Conservation (phyloP, 2,797 vertebrate species). For the Lacerta agilis region DNA sequence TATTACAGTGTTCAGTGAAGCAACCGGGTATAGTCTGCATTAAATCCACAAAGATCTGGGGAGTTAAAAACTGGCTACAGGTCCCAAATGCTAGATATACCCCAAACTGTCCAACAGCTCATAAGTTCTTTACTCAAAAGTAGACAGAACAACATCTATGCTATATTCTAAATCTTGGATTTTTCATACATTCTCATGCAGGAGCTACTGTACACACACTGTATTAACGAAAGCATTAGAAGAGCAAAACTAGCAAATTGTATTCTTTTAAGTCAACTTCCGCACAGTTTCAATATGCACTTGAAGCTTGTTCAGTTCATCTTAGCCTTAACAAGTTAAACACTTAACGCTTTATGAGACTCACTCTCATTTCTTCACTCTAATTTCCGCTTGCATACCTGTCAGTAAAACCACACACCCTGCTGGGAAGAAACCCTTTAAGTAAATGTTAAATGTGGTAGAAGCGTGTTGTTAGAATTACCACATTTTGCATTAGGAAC, state of each 20-base stretch:
- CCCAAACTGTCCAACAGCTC: background rate
- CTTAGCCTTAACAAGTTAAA: conserved; percentile 20
- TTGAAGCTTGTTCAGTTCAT: conserved; percentile 39
- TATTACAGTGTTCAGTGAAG: background rate
- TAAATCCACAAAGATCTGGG: too few relatives aligned
- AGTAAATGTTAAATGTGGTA: conserved; percentile 27
- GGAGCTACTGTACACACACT: background rate
- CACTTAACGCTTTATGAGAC: conserved; percentile 28
- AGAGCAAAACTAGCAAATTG: background rate
- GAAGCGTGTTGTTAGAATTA: conserved; percentile 35
- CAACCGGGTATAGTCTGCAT: background rate
- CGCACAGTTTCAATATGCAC: conserved; percentile 30
- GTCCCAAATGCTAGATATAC: too few relatives aligned
- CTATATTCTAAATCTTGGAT: background rate
- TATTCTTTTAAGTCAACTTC: background rate
- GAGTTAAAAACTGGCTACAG: too few relatives aligned
- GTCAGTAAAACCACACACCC: conserved; percentile 55
- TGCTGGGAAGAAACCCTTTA: conserved; percentile 51
- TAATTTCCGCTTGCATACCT: conserved; percentile 63
- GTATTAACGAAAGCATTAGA: background rate
- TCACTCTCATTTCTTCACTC: conserved; percentile 62
- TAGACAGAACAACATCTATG: background rate
- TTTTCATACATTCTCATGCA: background rate
- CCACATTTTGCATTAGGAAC: conserved; percentile 37
- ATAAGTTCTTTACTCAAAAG: background rate